These are phyloP conservation scores for Glareola pratincola DNA, from an alignment of 2,113 vertebrate species.

Conservation along the genomic window DNA sequence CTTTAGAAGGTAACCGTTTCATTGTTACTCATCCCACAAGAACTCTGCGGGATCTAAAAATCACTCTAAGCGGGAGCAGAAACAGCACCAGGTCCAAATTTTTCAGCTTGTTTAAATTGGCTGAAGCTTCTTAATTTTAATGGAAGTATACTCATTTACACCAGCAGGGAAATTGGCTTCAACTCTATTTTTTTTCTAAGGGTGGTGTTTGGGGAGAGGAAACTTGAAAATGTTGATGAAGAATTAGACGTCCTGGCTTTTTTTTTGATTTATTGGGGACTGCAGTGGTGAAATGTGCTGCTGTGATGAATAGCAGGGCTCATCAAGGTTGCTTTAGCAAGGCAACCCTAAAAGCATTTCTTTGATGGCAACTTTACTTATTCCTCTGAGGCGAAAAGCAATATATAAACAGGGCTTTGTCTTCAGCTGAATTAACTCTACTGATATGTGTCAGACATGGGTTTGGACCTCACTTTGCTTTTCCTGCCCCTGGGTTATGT, in stretches of 20 bases:
- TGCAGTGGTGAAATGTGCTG: not conserved
- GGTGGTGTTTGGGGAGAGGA: not conserved
- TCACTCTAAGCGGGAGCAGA: not conserved
- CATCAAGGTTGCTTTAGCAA: not conserved
- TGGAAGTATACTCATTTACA: not conserved
- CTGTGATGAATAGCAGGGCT: not conserved
- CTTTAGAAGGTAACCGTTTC: not conserved
- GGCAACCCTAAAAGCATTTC: not conserved
- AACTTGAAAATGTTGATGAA: not conserved
- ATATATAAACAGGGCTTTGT: not conserved
- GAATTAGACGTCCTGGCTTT: not conserved
- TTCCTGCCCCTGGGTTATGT: not conserved
- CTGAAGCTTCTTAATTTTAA: not conserved
- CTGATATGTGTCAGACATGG: not conserved
- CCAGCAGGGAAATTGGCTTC: not conserved
- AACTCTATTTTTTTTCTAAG: not conserved
- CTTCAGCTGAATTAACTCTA: not conserved
- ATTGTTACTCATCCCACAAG: not conserved
- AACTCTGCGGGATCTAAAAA: not conserved
- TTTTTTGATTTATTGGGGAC: not conserved
- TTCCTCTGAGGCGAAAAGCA: not conserved
- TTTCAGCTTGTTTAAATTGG: slow-evolving; percentile 7
- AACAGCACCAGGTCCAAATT: not conserved
- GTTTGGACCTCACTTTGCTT: not conserved
- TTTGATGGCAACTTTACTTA: not conserved